A percentile compares a stretch with the other conserved stretches of the same genome.
phyloP scores from a whole-genome alignment of 2,888 invertebrate genomes.

The Euplagia quadripunctaria region DNA sequence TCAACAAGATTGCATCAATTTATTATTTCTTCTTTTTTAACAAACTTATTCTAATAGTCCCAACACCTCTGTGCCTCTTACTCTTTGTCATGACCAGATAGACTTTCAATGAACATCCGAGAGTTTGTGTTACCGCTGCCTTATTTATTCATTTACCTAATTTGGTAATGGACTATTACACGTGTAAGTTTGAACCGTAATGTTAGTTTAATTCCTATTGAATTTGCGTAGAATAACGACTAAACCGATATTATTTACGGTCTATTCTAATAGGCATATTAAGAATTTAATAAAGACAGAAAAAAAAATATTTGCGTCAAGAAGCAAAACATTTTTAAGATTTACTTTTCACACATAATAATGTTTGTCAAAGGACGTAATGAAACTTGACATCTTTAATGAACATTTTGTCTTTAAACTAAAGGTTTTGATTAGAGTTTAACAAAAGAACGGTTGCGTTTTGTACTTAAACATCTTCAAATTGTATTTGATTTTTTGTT shows the following conservation, averaged over 20 bases:
- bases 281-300: background rate
- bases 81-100: constrained; percentile 40
- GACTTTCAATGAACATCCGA: constrained; percentile 45
- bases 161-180: constrained; percentile 43
- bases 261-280: too few species aligned
- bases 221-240: background rate
- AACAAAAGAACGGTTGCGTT: too few species aligned
- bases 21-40: background rate
- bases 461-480: too few species aligned
- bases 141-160: constrained; percentile 53
- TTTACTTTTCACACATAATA: too few species aligned
- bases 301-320: too few species aligned
- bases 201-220: background rate
- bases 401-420: too few species aligned
- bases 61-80: constrained; percentile 23
- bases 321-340: too few species aligned
- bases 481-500: too few species aligned
- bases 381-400: too few species aligned
- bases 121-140: constrained; percentile 51
- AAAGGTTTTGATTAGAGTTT: too few species aligned
- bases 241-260: background rate
- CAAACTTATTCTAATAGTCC: background rate
- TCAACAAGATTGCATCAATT: background rate
- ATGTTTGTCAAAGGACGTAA: too few species aligned
- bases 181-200: constrained; percentile 13